Evolutionary conservation across 2,888 invertebrate species (phyloP).

Genomic region (Andrena fulva): DNA sequence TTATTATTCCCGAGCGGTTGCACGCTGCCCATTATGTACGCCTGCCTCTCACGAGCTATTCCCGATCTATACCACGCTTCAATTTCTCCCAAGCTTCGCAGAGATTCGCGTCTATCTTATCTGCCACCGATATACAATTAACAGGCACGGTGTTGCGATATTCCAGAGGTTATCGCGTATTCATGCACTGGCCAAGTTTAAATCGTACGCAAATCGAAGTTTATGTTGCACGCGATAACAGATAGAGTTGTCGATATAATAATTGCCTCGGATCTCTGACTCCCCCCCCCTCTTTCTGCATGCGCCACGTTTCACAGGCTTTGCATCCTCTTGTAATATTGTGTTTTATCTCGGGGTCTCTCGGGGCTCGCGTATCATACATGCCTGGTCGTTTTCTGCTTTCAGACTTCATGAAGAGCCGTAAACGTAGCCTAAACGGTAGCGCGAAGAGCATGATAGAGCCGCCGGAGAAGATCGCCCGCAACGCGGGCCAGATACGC

Average conservation of each 20-base stretch:
- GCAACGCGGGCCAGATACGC: slow-evolving; percentile 84
- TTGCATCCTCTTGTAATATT: too few relatives aligned
- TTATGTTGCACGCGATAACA: slow-evolving; percentile 61
- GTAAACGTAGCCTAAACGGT: slow-evolving; percentile 87
- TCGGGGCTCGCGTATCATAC: slow-evolving; percentile 7
- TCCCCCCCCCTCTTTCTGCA: too few relatives aligned
- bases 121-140: slow-evolving; percentile 67
- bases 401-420: slow-evolving; percentile 90
- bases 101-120: slow-evolving; percentile 53
- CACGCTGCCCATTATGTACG: neutral
- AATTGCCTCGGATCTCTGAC: too few relatives aligned
- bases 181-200: slow-evolving; percentile 44
- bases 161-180: slow-evolving; percentile 60
- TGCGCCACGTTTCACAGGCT: too few relatives aligned
- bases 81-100: slow-evolving; percentile 2
- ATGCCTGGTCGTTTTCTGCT: slow-evolving; percentile 79
- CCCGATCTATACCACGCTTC: neutral
- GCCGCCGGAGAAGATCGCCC: slow-evolving; percentile 84
- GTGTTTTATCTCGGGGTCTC: too few relatives aligned
- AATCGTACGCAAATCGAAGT: slow-evolving; percentile 65
- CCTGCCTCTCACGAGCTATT: neutral
- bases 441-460: slow-evolving; percentile 84
- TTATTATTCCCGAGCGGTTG: neutral
- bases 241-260: neutral
- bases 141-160: slow-evolving; percentile 47